Evolutionary conservation across 1,140 invertebrate species (phyloP), one percentile per base, ranked within the genome.

Genomic region (Delia radicum): DNA sequence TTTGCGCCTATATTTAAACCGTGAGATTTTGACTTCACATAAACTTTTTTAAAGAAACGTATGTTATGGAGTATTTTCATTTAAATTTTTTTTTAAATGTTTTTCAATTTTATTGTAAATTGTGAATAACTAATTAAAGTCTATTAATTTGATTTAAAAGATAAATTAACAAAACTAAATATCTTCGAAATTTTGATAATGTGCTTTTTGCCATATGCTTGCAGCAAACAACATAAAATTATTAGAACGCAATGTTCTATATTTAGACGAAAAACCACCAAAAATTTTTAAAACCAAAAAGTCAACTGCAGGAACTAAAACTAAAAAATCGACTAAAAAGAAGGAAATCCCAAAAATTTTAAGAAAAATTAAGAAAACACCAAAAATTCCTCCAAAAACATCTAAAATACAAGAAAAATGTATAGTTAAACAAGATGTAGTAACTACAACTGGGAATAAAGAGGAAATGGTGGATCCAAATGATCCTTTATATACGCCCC

Each of bases 201-300:
- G 8, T 61, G 55, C 24, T 26, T 65, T 65, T 63, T 24, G 27
- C 61, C 62, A 65, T 65, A 65, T 65, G 62, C 28, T 65, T 65
- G 62, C 62, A 65, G 62, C 62, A 10, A 28, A 65, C 28, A 3
- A n/a, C 7, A 10, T 29, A 26, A n/a, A 3, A 7, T 3, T 65
- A 18, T 65, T 65, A 65, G 27, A 65, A 65, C 62, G 26, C 5
- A 65, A 65, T 29, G 26, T 65, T 65, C 27, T 65, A 29, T 65
- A 74, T 62, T 55, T 75, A 15, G 31, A 33, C 37, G 55, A 67
- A 62, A 55, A 75, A 46, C 46, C 74, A 42, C 74, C 46, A 33
- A 69, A 28, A 69, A 69, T 65, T 21, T 42, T 26, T 21, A 69
- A 48, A 67, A 21, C 37, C 21, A 18, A 0, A 48, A 71, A 10